Evolutionary conservation across 1,140 invertebrate species (phyloP).

Genomic region (Drosophila watanabei): DNA sequence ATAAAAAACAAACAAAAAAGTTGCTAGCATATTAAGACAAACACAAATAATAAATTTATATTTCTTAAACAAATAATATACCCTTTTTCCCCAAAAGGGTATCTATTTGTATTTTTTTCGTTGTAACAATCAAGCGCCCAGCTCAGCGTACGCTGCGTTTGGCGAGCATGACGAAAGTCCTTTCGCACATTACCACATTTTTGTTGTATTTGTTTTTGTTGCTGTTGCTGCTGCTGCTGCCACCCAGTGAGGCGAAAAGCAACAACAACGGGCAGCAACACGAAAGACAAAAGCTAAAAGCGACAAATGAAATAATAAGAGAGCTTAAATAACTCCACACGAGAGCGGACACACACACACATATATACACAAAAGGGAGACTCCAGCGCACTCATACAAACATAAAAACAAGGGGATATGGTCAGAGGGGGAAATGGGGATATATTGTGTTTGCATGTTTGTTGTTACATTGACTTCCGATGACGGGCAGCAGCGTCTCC

Average conservation of each 20-base stretch:
- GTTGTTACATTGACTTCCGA: conserved; percentile 84
- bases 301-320: conserved; percentile 85
- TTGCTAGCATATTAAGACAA: not conserved
- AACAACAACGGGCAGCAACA: conserved; percentile 60
- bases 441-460: conserved; percentile 76
- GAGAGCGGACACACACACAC: conserved; percentile 46
- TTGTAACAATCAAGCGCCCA: conserved; percentile 40
- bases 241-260: conserved; percentile 65
- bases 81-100: not conserved
- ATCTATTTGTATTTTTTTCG: conserved; percentile 24
- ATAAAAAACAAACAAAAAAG: not conserved
- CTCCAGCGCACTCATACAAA: conserved; percentile 15
- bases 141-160: conserved; percentile 39
- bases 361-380: conserved; percentile 18
- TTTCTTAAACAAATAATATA: not conserved
- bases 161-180: conserved; percentile 82
- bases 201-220: conserved; percentile 44
- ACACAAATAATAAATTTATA: not conserved
- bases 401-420: conserved; percentile 21
- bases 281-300: conserved; percentile 84
- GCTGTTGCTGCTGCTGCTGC: conserved; percentile 43
- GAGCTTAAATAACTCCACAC: conserved; percentile 84
- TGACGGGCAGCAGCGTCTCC: conserved; percentile 71
- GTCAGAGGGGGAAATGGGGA: conserved; percentile 15
- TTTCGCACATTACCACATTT: conserved; percentile 83